Evolutionary conservation across 2,888 invertebrate genomes (phyloP).

Genomic region (Andrena trimmerana): DNA sequence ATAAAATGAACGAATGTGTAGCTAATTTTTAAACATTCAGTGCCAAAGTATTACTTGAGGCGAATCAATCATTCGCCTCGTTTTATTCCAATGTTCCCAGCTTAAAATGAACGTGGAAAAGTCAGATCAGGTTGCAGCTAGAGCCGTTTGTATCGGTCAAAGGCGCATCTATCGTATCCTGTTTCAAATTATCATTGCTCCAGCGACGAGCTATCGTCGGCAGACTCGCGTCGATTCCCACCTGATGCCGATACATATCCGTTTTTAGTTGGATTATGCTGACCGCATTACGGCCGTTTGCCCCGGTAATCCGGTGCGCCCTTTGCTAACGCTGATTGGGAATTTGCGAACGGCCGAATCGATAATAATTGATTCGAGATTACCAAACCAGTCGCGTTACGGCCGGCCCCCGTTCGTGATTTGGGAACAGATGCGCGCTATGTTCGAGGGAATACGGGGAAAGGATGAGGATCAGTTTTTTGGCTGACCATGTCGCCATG

Average conservation of each 20-base stretch:
- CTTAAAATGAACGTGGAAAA: no score
- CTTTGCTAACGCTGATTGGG: slow-evolving; percentile 53
- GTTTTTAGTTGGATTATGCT: slow-evolving; percentile 63
- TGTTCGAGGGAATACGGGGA: slow-evolving; percentile 3
- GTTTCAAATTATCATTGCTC: slow-evolving; percentile 35
- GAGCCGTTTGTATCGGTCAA: not conserved
- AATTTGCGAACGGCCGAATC: slow-evolving; percentile 59
- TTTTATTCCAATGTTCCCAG: no score
- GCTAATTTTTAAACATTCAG: no score
- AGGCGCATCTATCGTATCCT: slow-evolving; percentile 8
- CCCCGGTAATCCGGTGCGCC: slow-evolving; percentile 55
- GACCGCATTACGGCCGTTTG: slow-evolving; percentile 61
- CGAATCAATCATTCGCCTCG: no score
- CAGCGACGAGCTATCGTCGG: slow-evolving; percentile 32
- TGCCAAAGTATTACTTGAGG: no score
- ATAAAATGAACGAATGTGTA: no score
- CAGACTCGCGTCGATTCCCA: slow-evolving; percentile 49
- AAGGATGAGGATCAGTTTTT: slow-evolving; percentile 4
- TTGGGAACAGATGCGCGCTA: slow-evolving; percentile 52
- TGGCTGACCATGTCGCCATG: not conserved
- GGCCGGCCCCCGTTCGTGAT: slow-evolving; percentile 37
- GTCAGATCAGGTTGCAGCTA: no score
- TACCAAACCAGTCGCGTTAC: slow-evolving; percentile 50
- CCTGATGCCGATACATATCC: slow-evolving; percentile 57
- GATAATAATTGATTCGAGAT: slow-evolving; percentile 67